phyloP scores from a whole-genome alignment of 2,888 invertebrate genomes.

The Hermodice carunculata region DNA sequence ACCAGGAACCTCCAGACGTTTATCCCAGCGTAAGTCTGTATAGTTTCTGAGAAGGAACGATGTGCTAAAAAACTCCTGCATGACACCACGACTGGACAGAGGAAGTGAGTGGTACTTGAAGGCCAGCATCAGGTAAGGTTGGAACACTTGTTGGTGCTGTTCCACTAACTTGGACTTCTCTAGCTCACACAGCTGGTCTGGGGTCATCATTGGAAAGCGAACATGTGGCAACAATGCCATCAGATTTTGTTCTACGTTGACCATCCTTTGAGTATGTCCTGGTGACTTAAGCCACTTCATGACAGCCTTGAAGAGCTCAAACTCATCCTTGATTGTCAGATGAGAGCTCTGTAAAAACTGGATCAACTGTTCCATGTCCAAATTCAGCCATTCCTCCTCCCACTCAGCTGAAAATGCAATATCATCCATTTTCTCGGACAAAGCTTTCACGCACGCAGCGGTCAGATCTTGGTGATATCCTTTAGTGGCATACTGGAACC shows the following conservation, averaged over 20 bases:
- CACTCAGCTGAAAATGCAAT: conserved; percentile 66
- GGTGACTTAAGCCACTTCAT: conserved; percentile 80
- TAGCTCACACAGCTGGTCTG: conserved; percentile 86
- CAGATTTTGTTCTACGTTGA: conserved; percentile 65
- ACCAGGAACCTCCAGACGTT: conserved; percentile 64
- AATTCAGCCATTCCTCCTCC: conserved; percentile 81
- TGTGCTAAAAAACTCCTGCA: conserved; percentile 59
- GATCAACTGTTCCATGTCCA: conserved; percentile 85
- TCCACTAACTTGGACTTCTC: conserved; percentile 84
- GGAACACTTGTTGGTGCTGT: conserved; percentile 68
- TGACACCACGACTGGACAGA: conserved; percentile 59
- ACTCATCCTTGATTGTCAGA: conserved; percentile 90
- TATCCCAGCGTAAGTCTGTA: conserved; percentile 70
- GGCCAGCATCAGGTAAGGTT: conserved; percentile 66
- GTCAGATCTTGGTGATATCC: conserved; percentile 77
- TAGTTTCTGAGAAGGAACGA: conserved; percentile 68
- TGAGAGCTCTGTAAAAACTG: conserved; percentile 82
- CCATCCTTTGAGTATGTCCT: conserved; percentile 75
- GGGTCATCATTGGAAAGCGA: conserved; percentile 95
- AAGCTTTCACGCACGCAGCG: conserved; percentile 52
- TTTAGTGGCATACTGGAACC: conserved; percentile 90
- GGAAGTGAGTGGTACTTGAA: conserved; percentile 71
- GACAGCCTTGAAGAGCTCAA: conserved; percentile 82
- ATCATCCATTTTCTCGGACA: conserved; percentile 64
- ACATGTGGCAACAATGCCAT: conserved; percentile 78